A percentile compares a stretch with the other conserved stretches of the same genome.
These are phyloP conservation scores for Amblyjoppa fuscipennis DNA, from an alignment of 2,888 invertebrate genomes.

Conservation along the genomic window DNA sequence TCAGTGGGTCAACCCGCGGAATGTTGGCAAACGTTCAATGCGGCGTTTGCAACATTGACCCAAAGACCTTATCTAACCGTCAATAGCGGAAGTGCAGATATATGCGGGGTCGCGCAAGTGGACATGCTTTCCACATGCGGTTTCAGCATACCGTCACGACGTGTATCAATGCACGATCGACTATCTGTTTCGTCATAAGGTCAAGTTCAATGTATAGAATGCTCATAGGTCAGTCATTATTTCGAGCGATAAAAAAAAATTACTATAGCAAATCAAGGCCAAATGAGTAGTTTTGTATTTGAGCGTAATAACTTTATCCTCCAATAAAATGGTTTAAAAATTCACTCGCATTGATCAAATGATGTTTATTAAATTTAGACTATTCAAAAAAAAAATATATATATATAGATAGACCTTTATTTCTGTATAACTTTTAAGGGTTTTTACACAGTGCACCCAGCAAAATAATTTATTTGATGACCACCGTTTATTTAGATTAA, in stretches of 20 bases:
- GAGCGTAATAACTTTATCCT: background rate
- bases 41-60: constrained; percentile 69
- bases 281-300: background rate
- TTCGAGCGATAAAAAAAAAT: background rate
- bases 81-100: constrained; percentile 36
- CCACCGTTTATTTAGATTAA: no score
- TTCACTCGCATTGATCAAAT: background rate
- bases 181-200: background rate
- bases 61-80: constrained; percentile 63
- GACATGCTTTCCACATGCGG: background rate
- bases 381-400: no score
- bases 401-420: no score
- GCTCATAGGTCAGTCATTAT: background rate
- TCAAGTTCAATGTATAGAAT: background rate
- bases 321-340: background rate
- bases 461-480: no score
- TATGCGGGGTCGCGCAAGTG: constrained; percentile 6
- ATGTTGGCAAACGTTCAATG: constrained; percentile 68
- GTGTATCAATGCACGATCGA: background rate
- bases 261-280: background rate
- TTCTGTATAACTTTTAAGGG: no score
- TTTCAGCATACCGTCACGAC: background rate
- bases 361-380: no score
- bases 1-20: constrained; percentile 63
- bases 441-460: no score